Evolutionary conservation across 64 coral and sea anemone species (phyloP), one percentile per base, ranked within the genome.

Genomic region (Trachythela sp.): DNA sequence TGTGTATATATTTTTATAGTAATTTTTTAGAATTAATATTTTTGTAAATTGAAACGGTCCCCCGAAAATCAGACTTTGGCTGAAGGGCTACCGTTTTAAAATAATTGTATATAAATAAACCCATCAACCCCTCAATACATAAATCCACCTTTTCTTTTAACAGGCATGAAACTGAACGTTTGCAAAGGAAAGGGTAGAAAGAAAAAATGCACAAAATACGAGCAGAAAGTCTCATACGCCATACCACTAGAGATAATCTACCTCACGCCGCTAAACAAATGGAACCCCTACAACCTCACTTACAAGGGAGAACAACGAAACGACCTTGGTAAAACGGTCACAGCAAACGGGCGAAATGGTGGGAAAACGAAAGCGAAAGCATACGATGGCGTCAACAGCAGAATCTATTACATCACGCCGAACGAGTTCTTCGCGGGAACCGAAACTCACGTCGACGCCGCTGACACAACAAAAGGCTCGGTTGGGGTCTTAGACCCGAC

Each of bases 181-280:
- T 94, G 92, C 71, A 59, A 90, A 52, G 85, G 70, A 9, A 13
- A 32, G 22, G 86, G 45, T 22, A 22, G 8, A 20, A 60, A 7
- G 14, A 80, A 87, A 14, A 29, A 10, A 7, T 94, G 93, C 27
- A 91, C 18, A 30, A 85, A 36, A 10, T 10, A 88, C 54, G 70
- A 64, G 2, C 93, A 94, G 32, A 94, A 91, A 64, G 91, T 49
- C 39, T 54, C 85, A 15, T 94, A 91, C 83, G 93, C 93, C 2
- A 91, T 94, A 67, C 93, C 93, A 34, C 43, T 94, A 2, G 93
- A 94, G 67, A 91, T 94, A 83, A 94, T 94, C 77, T 94, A 94
- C 36, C 26, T 94, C 31, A 94, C 89, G 0, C 93, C 93, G 10
- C 83, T 94, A 0, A 94, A 86, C 86, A 91, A 84, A 20, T 94